Evolutionary conservation across 2,888 invertebrate genomes (phyloP).

Genomic region (Nephrotoma appendiculata): DNA sequence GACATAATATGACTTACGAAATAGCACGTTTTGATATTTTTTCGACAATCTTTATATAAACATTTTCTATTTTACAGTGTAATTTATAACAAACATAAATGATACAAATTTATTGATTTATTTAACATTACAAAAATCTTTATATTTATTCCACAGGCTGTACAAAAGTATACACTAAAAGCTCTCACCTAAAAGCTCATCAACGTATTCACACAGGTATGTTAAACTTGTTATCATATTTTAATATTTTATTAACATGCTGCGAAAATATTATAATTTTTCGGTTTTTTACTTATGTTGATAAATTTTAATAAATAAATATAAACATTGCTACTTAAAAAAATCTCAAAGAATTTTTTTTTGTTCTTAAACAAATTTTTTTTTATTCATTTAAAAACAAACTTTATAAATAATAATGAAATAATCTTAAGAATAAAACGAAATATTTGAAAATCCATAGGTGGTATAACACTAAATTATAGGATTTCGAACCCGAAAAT

Average conservation of each 20-base stretch:
- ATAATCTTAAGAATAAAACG: not conserved
- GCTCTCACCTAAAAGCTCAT: slow-evolving; percentile 94
- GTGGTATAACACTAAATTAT: not conserved
- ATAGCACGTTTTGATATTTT: too few relatives aligned
- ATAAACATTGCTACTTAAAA: not conserved
- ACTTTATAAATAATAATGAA: not conserved
- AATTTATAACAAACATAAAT: not conserved
- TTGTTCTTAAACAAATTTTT: not conserved
- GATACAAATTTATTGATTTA: not conserved
- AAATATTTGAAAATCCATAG: not conserved
- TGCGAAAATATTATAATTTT: slow-evolving; percentile 1
- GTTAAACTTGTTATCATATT: slow-evolving; percentile 15
- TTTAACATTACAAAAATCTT: not conserved
- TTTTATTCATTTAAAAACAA: not conserved
- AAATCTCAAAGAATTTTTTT: not conserved
- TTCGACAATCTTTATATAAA: not conserved
- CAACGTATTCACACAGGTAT: slow-evolving; percentile 96
- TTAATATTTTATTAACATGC: slow-evolving; percentile 2
- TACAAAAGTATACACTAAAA: slow-evolving; percentile 94
- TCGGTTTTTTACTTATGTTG: not conserved
- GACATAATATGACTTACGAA: too few relatives aligned
- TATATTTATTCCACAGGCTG: slow-evolving; percentile 50
- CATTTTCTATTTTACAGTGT: not conserved
- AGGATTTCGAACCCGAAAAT: not conserved
- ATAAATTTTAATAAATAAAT: slow-evolving; percentile 5